These are phyloP conservation scores for Tanypteryx hageni DNA, from an alignment of 2,888 invertebrate genomes.

Conservation along the genomic window DNA sequence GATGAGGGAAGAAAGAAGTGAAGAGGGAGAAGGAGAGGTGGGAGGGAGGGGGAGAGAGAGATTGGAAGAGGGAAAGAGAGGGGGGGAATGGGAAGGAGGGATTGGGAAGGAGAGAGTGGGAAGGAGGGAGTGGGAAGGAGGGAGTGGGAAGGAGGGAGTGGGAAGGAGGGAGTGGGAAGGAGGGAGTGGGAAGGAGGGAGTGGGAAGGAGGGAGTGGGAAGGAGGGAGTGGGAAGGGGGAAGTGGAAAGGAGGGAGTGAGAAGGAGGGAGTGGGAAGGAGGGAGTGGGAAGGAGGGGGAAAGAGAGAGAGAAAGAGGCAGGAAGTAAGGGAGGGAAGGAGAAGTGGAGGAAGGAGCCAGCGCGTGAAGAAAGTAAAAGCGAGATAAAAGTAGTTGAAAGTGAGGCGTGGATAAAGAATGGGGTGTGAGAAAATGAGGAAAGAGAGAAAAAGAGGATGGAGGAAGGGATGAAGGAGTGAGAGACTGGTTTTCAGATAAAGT, in stretches of 20 bases:
- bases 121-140: no score
- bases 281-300: no score
- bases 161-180: no score
- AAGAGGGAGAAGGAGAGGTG: no score
- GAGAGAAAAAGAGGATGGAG: not conserved
- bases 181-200: not conserved
- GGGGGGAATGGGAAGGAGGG: no score
- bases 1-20: not conserved
- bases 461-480: not conserved
- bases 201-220: not conserved
- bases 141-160: no score
- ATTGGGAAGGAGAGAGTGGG: no score
- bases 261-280: no score
- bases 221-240: not conserved
- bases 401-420: not conserved
- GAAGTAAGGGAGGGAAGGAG: no score
- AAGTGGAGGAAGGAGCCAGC: not conserved
- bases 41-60: no score
- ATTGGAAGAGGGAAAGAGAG: no score
- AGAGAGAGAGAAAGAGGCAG: no score
- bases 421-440: not conserved
- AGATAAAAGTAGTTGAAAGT: not conserved
- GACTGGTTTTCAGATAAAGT: not conserved
- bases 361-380: not conserved
- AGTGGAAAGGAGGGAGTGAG: not conserved